phyloP scores from a whole-genome alignment of 1,140 invertebrate genomes.

The Schlechtendalia chinensis region DNA sequence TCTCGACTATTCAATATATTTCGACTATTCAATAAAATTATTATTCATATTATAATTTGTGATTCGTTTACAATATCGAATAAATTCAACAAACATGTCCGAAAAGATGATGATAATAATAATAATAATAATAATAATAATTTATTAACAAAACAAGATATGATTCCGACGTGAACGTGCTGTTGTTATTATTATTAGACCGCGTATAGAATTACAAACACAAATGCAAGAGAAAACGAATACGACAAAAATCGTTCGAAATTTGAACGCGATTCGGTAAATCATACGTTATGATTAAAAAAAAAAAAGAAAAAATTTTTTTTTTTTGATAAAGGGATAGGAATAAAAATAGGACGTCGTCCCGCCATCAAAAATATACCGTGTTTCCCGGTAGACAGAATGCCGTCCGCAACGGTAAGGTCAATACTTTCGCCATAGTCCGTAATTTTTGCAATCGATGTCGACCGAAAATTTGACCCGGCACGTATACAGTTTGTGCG shows the following conservation, averaged over 20 bases:
- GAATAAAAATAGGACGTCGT: no score
- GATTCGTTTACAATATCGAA: background rate
- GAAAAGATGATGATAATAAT: background rate
- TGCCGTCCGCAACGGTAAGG: no score
- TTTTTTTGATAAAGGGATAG: no score
- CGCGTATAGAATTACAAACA: background rate
- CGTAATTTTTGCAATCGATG: no score
- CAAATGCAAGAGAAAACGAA: constrained; percentile 8
- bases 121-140: no score
- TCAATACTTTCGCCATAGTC: no score
- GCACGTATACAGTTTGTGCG: no score
- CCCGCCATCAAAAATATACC: no score
- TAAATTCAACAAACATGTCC: background rate
- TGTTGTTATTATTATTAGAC: background rate
- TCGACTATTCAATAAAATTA: constrained; percentile 14
- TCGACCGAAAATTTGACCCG: no score
- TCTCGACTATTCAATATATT: constrained; percentile 31
- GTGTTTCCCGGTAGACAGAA: no score
- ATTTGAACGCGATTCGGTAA: background rate
- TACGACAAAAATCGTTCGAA: background rate
- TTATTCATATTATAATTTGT: background rate
- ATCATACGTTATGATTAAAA: background rate
- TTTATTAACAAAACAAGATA: background rate
- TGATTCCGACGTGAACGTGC: background rate
- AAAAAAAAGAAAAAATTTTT: no score